These are phyloP conservation scores for Brachypterus glaber DNA, from an alignment of 2,888 invertebrate genomes.

Conservation along the genomic window DNA sequence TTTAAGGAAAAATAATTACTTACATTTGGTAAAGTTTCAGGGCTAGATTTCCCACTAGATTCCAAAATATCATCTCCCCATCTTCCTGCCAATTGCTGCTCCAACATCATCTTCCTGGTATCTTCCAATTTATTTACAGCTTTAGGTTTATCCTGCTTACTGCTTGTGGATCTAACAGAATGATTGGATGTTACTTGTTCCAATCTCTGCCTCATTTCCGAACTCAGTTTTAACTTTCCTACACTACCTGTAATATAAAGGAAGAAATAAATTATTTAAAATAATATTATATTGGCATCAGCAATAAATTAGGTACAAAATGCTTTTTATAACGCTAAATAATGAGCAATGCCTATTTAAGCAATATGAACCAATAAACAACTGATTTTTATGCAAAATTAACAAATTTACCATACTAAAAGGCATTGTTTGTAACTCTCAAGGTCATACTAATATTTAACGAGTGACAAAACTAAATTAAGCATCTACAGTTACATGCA, in stretches of 20 bases:
- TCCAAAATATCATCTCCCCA: conserved; percentile 53
- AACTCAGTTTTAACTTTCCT: conserved; percentile 81
- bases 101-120: conserved; percentile 72
- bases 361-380: no score
- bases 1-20: conserved; percentile 14
- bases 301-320: no score
- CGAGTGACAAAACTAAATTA: no score
- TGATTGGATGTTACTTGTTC: conserved; percentile 85
- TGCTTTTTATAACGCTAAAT: no score
- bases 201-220: conserved; percentile 82
- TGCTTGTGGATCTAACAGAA: conserved; percentile 69
- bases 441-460: no score
- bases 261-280: no score
- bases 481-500: no score
- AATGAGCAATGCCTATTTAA: no score
- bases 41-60: conserved; percentile 34
- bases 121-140: conserved; percentile 75
- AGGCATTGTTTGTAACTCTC: no score
- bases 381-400: no score
- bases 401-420: no score
- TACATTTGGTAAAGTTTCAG: conserved; percentile 32
- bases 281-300: no score
- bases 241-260: conserved; percentile 49
- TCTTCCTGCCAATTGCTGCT: conserved; percentile 68
- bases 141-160: conserved; percentile 57